phyloP scores from a whole-genome alignment of 92 coral and sea anemone species.

The Bergia sp. region DNA sequence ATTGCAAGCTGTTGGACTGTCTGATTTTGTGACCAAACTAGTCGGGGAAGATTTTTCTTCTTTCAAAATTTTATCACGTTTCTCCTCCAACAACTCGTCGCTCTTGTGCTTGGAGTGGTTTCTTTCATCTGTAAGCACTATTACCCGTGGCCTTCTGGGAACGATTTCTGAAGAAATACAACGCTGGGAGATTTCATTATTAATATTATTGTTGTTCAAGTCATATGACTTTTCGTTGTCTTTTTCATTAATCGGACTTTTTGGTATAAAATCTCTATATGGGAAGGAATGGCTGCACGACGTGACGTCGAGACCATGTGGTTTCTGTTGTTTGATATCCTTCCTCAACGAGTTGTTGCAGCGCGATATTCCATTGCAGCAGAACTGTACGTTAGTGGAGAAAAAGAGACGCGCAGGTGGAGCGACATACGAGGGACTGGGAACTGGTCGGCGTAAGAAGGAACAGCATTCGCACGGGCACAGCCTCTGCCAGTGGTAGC shows the following conservation, averaged over 20 bases:
- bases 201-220: constrained; percentile 29
- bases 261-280: not conserved
- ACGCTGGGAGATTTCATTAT: not conserved
- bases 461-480: constrained; percentile 15
- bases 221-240: not conserved
- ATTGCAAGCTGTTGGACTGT: not conserved
- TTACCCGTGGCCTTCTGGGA: constrained; percentile 34
- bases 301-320: not conserved
- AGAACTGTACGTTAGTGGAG: constrained; percentile 22
- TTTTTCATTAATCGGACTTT: not conserved
- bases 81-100: not conserved
- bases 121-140: constrained; percentile 37
- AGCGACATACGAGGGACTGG: constrained; percentile 16
- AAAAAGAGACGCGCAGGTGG: constrained; percentile 39
- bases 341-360: not conserved
- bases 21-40: not conserved
- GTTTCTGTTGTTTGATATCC: not conserved
- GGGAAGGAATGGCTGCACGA: not conserved
- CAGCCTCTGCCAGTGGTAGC: constrained; percentile 22
- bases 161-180: not conserved
- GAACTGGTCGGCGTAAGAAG: not conserved
- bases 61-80: not conserved
- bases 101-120: not conserved
- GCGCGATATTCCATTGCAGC: constrained; percentile 12
- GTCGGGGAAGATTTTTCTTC: not conserved